phyloP scores from a whole-genome alignment of 2,113 vertebrate species.

The Sebastes fasciatus region DNA sequence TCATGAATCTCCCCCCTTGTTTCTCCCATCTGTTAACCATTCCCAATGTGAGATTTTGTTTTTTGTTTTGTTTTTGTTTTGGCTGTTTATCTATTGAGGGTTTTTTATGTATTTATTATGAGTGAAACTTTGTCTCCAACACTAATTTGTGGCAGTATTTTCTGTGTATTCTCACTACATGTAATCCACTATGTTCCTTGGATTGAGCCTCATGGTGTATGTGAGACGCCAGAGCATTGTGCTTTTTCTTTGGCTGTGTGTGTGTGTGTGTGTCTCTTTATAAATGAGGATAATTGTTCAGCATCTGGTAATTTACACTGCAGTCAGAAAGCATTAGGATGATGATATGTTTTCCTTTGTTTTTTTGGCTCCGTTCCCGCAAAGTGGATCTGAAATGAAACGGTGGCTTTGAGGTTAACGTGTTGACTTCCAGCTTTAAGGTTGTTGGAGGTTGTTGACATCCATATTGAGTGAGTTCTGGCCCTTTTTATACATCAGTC shows the following conservation, averaged over 20 bases:
- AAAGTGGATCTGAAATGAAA: constrained; percentile 33
- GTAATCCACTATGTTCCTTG: background rate
- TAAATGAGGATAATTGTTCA: constrained; percentile 57
- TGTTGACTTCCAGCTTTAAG: constrained; percentile 39
- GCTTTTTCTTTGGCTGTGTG: background rate
- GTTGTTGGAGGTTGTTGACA: constrained; percentile 14
- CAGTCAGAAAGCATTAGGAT: constrained; percentile 48
- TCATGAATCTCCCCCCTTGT: background rate
- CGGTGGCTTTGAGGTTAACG: background rate
- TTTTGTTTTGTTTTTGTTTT: background rate
- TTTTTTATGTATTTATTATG: background rate
- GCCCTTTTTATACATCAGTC: background rate
- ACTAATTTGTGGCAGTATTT: constrained; percentile 1
- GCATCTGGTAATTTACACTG: constrained; percentile 59
- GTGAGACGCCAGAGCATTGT: background rate
- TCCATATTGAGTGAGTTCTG: too few relatives aligned
- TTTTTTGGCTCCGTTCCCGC: constrained; percentile 26
- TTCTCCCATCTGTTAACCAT: background rate
- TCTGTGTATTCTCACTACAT: background rate
- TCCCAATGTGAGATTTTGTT: background rate
- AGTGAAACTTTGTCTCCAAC: background rate
- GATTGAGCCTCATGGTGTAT: background rate
- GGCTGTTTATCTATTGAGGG: background rate
- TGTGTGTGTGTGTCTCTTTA: background rate
- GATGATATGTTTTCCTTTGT: constrained; percentile 45